Conservation (phyloP, 2,113 vertebrate genomes). For the Malaclemys terrapin region DNA sequence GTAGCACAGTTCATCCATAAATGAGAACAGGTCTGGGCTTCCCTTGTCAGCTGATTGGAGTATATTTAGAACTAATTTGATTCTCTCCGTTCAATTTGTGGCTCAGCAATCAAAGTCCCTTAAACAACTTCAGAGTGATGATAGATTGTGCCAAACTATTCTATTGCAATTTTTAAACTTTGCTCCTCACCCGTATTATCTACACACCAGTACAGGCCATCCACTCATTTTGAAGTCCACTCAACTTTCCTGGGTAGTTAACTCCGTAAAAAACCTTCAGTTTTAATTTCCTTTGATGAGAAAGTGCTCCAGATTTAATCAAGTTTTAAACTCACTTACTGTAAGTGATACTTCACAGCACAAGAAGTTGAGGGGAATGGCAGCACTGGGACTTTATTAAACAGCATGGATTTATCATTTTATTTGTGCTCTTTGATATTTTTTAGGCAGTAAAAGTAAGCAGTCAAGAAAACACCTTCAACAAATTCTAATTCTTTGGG, state of each 20-base stretch:
- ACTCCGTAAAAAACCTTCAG: background rate
- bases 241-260: fast-evolving
- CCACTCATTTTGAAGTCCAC: fast-evolving
- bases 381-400: fast-evolving
- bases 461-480: fast-evolving
- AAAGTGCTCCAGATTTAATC: fast-evolving
- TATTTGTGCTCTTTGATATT: fast-evolving
- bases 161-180: fast-evolving
- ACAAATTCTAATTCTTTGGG: background rate
- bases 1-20: background rate
- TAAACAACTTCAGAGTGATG: background rate
- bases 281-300: background rate
- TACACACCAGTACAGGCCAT: background rate
- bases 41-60: background rate
- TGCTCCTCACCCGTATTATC: background rate
- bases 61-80: background rate
- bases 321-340: fast-evolving
- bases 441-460: background rate
- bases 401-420: fast-evolving
- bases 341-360: fast-evolving
- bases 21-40: background rate
- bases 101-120: background rate
- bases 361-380: fast-evolving
- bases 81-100: fast-evolving
- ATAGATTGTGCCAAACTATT: background rate